Evolutionary conservation across 1,140 invertebrate genomes (phyloP).

Genomic region (Cheumatopsyche charites): DNA sequence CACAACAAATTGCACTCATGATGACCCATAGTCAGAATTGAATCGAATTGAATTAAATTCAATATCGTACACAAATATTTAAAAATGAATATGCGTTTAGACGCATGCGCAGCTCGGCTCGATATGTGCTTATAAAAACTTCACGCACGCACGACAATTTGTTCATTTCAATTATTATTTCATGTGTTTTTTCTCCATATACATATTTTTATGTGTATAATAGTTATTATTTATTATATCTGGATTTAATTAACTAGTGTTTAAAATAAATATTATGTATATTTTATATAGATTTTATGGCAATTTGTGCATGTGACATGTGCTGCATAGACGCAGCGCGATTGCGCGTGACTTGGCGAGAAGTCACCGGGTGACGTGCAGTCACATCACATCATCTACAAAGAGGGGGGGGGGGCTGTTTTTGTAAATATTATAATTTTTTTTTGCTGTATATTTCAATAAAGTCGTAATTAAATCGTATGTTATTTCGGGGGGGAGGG

Average conservation of each 20-base stretch:
- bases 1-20: too few species aligned
- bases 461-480: neutral
- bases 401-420: neutral
- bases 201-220: constrained; percentile 12
- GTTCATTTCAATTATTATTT: constrained; percentile 23
- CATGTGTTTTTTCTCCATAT: neutral
- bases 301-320: constrained; percentile 25
- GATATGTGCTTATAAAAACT: constrained; percentile 49
- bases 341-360: constrained; percentile 49
- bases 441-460: neutral
- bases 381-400: constrained; percentile 29
- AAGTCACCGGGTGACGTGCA: constrained; percentile 51
- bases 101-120: constrained; percentile 34
- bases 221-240: constrained; percentile 23
- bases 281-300: neutral
- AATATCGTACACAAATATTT: neutral
- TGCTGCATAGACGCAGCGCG: neutral
- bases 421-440: too few species aligned
- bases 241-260: constrained; percentile 28
- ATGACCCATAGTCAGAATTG: too few species aligned
- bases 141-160: constrained; percentile 46
- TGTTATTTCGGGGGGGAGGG: neutral
- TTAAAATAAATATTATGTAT: neutral
- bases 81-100: neutral
- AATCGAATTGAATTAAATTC: too few species aligned